Evolutionary conservation across 2,113 vertebrate genomes (phyloP), one percentile per base, ranked within the genome.

Genomic region (Nasalis larvatus): DNA sequence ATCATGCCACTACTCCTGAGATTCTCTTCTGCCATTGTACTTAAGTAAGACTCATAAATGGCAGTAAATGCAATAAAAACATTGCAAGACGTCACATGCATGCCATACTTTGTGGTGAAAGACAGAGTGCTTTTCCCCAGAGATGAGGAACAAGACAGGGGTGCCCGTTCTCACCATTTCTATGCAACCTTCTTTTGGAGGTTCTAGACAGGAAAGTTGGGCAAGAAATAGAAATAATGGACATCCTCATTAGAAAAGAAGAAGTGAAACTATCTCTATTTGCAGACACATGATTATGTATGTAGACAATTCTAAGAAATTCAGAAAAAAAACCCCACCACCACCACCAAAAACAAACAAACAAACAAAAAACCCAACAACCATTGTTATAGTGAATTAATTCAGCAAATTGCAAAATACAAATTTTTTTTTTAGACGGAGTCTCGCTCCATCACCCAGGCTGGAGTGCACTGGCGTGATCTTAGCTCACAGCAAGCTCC

Each of bases 401-500:
- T 42, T n/a, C 25, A 49, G 5, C 40, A 63, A 40, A 14, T 18
- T 5, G 18, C n/a, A 81, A 30, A 7, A 17, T 13, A 49, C 30
- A 35, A 3, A 3, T 25, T 49, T 47, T 49, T 18, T 2, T 54
- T 54, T 54, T 18, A 54, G 52, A 20, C 6, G 0, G 6, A 54
- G 18, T 54, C 52, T 54, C 6, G 0, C 52, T 20, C 52, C 7
- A 6, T 20, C 6, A 0, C 18, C 6, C 52, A 20, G 52, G 52
- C 52, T 20, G 52, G 52, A 54, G 18, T 20, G 18, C 52, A 20
- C 18, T 54, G 52, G 52, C 0, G 0, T 0, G 0, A 54, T 54
- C 52, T 54, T 18, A 7, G 18, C 18, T 54, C 52, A 20, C 52
- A 2, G 52, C 52, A 54, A 54, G 52, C 18, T 54, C 52, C 6